Base-by-base conservation (phyloP, 2,797 vertebrate genomes). In the Mastacembelus armatus region DNA sequence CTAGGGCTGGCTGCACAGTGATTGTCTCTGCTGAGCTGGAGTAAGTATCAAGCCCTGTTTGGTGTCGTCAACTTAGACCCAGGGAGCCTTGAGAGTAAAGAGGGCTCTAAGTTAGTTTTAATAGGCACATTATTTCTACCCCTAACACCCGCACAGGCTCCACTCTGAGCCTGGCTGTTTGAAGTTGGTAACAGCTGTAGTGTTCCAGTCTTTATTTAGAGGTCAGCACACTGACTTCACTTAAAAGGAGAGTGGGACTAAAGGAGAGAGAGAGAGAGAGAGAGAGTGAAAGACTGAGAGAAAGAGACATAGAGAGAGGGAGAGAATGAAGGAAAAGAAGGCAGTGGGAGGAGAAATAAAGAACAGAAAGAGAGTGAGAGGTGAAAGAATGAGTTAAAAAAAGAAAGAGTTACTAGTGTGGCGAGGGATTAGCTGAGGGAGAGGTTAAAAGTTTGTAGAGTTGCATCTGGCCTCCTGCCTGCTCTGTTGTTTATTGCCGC, bases 361-460 rank as follows among this genome's bases (percentile, higher is more conserved):
- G 85, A 88, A 84, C 71, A 71, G 78, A 82, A 83, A 81, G 68
- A 70, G 59, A 88, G 81, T 81, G 70, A 88, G 89, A 91, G 85
- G 88, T 90, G 83, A 88, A 85, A 83, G 83, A 91, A 90, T 71
- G 83, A 90, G 84, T 86, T 82, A 85, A 87, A 91, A 89, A 83
- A 88, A 90, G 75, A 91, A 87, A 90, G 87, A 87, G 85, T 90
- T 91, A 89, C 89, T 90, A 87, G 89, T 82, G 84, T 91, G 87
- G 90, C 74, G 47, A 88, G 89, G 90, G 91, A 94, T 92, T 92
- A 92, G 90, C 84, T 83, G 65, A 92, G 85, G 81, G 91, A 91
- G 90, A 93, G 93, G 92, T 94, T 93, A 92, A 93, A 93, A 94
- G 93, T 94, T 93, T 94, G 91, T 90, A 70, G 91, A 91, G 91